Conservation (phyloP, 1,140 invertebrate species). For the Physella acuta region DNA sequence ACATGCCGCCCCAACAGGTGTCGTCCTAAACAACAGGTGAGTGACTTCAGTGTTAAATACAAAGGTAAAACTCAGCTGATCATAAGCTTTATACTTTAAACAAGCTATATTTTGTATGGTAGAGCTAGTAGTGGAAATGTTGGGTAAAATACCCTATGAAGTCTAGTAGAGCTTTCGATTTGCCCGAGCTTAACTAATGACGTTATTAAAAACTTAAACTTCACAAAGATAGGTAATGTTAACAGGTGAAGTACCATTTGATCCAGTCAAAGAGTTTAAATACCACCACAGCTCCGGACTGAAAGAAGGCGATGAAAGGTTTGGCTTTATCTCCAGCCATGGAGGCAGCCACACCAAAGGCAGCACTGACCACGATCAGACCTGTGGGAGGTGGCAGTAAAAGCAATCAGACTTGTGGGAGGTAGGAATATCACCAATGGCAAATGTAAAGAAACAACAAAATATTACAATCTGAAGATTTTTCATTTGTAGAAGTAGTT, state of each 20-base stretch:
- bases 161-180: too few relatives aligned
- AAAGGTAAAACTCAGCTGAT: too few relatives aligned
- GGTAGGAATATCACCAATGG: neutral
- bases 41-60: too few relatives aligned
- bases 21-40: constrained; percentile 66
- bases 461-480: neutral
- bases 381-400: constrained; percentile 8
- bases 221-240: too few relatives aligned
- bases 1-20: constrained; percentile 85
- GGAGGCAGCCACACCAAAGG: constrained; percentile 67
- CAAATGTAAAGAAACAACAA: neutral
- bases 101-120: too few relatives aligned
- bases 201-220: too few relatives aligned
- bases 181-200: too few relatives aligned
- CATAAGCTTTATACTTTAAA: too few relatives aligned
- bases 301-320: constrained; percentile 39
- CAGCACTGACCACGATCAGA: constrained; percentile 24
- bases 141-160: too few relatives aligned
- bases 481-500: neutral
- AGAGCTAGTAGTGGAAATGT: too few relatives aligned
- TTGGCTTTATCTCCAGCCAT: constrained; percentile 75
- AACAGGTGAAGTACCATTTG: constrained; percentile 24
- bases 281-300: constrained; percentile 31
- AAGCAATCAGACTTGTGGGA: neutral
- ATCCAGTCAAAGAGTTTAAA: constrained; percentile 35